Percentiles rank a stretch among this genome's conserved stretches.
phyloP scores from a whole-genome alignment of 2,888 invertebrate genomes.

The Torymus aiolomorphi region DNA sequence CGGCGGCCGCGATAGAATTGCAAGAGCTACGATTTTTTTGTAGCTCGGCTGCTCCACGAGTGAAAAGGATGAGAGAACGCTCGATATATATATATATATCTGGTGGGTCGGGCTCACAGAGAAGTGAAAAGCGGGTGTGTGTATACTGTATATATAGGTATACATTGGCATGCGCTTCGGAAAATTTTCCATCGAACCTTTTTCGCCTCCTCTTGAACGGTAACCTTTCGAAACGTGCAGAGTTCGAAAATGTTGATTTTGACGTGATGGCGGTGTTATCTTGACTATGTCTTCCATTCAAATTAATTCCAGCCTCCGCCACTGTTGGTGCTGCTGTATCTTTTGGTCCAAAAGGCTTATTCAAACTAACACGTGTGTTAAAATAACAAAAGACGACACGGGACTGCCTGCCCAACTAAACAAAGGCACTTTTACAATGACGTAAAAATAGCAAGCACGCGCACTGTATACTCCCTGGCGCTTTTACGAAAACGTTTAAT shows the following conservation, averaged over 20 bases:
- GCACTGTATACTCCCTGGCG: background rate
- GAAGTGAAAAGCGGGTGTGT: too few relatives aligned
- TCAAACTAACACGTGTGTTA: constrained; percentile 15
- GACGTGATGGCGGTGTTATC: background rate
- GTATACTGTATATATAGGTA: too few relatives aligned
- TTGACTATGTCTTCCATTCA: background rate
- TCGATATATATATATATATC: too few relatives aligned
- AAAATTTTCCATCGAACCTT: too few relatives aligned
- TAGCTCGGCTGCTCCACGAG: background rate
- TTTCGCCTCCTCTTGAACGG: too few relatives aligned
- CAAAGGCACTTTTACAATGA: constrained; percentile 19
- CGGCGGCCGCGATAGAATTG: constrained; percentile 10
- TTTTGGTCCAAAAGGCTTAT: constrained; percentile 11
- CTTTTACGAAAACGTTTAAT: constrained; percentile 14
- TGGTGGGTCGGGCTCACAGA: too few relatives aligned
- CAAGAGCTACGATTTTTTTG: constrained; percentile 11
- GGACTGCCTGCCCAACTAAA: background rate
- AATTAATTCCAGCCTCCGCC: constrained; percentile 25
- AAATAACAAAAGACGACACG: constrained; percentile 32
- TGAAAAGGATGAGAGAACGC: background rate
- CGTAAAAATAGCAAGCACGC: background rate
- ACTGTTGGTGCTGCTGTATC: too few relatives aligned
- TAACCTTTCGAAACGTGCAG: too few relatives aligned
- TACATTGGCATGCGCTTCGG: too few relatives aligned
- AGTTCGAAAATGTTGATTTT: too few relatives aligned